A percentile compares a stretch with the other conserved stretches of the same genome.
These are phyloP conservation scores for Mesodorylaimus sp. DNA, from an alignment of 2,888 invertebrate genomes.

Conservation along the genomic window DNA sequence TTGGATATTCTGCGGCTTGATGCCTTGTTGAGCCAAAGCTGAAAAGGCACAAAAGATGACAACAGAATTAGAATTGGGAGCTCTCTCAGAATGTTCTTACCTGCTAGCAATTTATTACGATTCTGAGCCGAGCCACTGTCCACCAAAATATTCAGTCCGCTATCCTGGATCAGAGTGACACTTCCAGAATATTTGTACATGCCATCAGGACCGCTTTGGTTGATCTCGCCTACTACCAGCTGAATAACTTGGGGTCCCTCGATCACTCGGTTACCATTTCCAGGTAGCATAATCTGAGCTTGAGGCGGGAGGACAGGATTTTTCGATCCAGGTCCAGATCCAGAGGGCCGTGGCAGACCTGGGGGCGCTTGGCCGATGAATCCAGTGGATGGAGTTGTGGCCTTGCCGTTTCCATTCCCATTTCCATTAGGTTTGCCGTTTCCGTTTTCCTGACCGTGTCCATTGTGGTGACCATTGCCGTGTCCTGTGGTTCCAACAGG, in stretches of 20 bases:
- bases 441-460: background rate
- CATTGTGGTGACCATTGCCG: background rate
- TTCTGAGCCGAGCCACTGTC: background rate
- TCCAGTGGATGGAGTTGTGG: too few relatives aligned
- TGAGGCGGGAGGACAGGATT: background rate
- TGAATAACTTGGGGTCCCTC: too few relatives aligned
- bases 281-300: background rate
- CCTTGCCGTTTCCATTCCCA: background rate
- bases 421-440: background rate
- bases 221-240: background rate
- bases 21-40: constrained; percentile 7
- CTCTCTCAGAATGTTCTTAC: background rate
- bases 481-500: background rate
- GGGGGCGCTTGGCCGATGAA: too few relatives aligned
- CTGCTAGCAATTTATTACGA: background rate
- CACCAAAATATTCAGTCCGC: background rate
- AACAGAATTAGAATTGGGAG: background rate
- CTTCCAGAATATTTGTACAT: background rate
- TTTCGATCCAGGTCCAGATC: too few relatives aligned
- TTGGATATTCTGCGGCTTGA: constrained; percentile 2
- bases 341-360: too few relatives aligned
- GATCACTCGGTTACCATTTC: too few relatives aligned
- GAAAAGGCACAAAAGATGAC: background rate
- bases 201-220: background rate
- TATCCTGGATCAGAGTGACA: background rate